Evolutionary conservation across 1,140 invertebrate genomes (phyloP), one percentile per base, ranked within the genome.

Genomic region (Acromyrmex heyeri): DNA sequence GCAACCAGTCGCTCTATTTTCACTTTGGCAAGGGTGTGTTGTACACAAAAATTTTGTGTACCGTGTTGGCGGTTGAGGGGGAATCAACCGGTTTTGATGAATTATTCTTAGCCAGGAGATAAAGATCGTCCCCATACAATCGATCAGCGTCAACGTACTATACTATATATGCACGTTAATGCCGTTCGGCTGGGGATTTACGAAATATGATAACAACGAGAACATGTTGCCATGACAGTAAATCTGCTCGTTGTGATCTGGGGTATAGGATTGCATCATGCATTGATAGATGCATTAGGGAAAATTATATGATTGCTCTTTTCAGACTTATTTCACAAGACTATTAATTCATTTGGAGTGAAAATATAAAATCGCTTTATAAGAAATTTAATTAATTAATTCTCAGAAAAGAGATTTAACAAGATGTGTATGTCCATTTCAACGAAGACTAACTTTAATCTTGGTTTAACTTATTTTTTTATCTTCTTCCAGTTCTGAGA

Each of bases 81-180:
- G 21, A 69, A 48, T 69, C 55, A 83, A 83, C 69, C 38, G 57
- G 57, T 83, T 75, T 73, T 61, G 69, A 62, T 69, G 55, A 83
- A 83, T 83, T 83, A 83, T 75, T 83, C 55, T 75, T 83, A 21
- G 55, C 69, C 24, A 14, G 10, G 16, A 83, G 79, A 83, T 83
- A 75, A 75, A 48, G 55, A 75, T 83, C 79, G 59, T 59, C 48
- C 24, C 67, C 48, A 27, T 44, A 82, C 53, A 34, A 83, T 83
- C 79, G 55, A 83, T 83, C 69, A 83, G 38, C 44, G 79, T 82
- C 79, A 73, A 30, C 55, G 12, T 72, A 27, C 24, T 30, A 30
- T 30, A 30, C 8, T 7, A 10, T 44, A 59, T 72, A 48, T n/a
- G 55, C 34, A 44, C 21, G 50, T 44, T n/a, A 53, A 21, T 7